phyloP scores from a whole-genome alignment of 1,140 invertebrate species.

The Lamellibrachia luymesi region DNA sequence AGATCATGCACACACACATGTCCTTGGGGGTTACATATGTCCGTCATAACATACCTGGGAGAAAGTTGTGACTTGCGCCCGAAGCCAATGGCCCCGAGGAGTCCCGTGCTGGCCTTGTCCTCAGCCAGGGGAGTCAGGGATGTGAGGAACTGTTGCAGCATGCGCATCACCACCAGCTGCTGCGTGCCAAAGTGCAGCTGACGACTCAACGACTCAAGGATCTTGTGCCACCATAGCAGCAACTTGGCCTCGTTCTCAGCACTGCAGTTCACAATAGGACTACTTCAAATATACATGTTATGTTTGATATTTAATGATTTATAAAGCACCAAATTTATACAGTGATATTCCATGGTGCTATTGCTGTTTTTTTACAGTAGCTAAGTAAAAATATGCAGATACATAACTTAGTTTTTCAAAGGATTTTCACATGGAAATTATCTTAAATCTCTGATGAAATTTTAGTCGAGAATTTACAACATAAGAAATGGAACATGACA shows the following conservation, averaged over 20 bases:
- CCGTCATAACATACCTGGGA: slow-evolving; percentile 54
- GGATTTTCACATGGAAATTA: too few species aligned
- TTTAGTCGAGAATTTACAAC: too few species aligned
- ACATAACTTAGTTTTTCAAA: too few species aligned
- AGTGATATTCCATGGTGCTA: too few species aligned
- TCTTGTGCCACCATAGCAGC: slow-evolving; percentile 64
- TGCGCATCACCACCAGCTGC: slow-evolving; percentile 55
- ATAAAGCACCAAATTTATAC: too few species aligned
- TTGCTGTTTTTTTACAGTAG: too few species aligned
- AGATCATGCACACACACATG: too few species aligned
- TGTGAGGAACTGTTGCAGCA: slow-evolving; percentile 59
- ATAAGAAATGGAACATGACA: too few species aligned
- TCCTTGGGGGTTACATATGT: too few species aligned
- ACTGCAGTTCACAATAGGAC: slow-evolving; percentile 49
- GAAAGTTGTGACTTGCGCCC: slow-evolving; percentile 64
- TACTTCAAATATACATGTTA: slow-evolving; percentile 30
- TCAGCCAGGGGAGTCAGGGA: slow-evolving; percentile 62
- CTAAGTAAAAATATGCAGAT: too few species aligned
- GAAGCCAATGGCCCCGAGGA: slow-evolving; percentile 68
- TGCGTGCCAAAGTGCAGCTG: slow-evolving; percentile 58
- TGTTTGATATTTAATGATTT: too few species aligned
- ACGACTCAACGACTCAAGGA: slow-evolving; percentile 60
- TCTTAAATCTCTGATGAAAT: too few species aligned
- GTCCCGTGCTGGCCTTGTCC: slow-evolving; percentile 63
- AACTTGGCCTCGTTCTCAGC: slow-evolving; percentile 64